Base-by-base conservation (phyloP, 2,888 invertebrate genomes). In the Tridacna crocea region DNA sequence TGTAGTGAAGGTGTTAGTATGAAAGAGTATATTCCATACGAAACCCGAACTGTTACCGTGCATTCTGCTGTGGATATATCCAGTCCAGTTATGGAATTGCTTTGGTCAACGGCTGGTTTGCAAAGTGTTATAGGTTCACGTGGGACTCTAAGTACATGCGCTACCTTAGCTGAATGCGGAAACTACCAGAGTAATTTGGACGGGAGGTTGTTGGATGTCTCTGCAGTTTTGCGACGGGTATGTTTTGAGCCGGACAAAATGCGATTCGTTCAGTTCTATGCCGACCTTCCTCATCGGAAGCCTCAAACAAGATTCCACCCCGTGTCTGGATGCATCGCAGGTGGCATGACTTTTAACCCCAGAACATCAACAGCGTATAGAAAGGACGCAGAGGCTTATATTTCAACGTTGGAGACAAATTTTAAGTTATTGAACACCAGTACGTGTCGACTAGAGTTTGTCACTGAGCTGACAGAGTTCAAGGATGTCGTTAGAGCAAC, bases 191-290 rank as follows among this genome's bases (percentile, higher is more conserved):
- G 70, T 46, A 78, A 84, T 65, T 55, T 79, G 27, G 84, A 84
- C 65, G 82, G 82, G 26, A 61, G 77, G 27, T 36, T 63, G 26
- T 26, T 85, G 24, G 82, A 85, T 66, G 60, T 82, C 22, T 48
- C 48, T n/a, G 26, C 46, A 17, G 76, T 65, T n/a, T 36, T 79
- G 46, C 75, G 79, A 22, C 47, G 75, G 19, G 46, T 81, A 26
- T 68, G 73, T 74, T 17, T 51, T 10, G 26, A 63, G 47, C 55
- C 74, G n/a, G 75, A 79, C 27, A 72, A 73, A n/a, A 17, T 84
- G 12, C 68, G 63, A 60, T 84, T 84, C 72, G 75, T 84, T n/a
- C 82, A 84, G 68, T 26, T 84, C 26, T 84, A 84, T 79, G 82
- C 77, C 27, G 82, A 84, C 75, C 26, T 72, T 55, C 72, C 84